Conservation (phyloP, 2,113 vertebrate genomes). For the Nansenia antarctica region DNA sequence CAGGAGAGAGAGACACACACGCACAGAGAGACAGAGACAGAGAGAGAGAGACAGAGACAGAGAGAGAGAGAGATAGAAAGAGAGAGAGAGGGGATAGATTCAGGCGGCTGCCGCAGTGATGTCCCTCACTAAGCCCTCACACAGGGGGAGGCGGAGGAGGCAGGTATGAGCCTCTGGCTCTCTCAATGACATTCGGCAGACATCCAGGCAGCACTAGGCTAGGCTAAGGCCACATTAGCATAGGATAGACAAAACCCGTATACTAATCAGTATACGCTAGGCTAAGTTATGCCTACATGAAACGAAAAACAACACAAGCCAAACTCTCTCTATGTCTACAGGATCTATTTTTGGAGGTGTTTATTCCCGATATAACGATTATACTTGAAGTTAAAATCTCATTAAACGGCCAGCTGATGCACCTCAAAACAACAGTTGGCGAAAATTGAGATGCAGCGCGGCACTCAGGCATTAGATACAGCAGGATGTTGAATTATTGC, state of each 20-base stretch:
- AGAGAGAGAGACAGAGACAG: slow-evolving; percentile 30
- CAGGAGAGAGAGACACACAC: background rate
- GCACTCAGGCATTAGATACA: background rate
- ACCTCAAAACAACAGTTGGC: background rate
- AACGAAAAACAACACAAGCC: background rate
- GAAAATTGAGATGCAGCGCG: background rate
- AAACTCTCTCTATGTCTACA: background rate
- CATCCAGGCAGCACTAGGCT: background rate
- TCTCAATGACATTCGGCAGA: slow-evolving; percentile 5
- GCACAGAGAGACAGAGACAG: slow-evolving; percentile 5
- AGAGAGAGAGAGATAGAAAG: slow-evolving; percentile 3
- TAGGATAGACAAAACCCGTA: background rate
- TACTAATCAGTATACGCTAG: background rate
- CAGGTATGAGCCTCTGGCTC: slow-evolving; percentile 14
- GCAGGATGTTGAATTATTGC: background rate
- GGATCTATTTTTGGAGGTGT: background rate
- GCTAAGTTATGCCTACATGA: background rate
- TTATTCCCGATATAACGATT: background rate
- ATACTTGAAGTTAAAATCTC: background rate
- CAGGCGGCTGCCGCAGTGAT: slow-evolving; percentile 49
- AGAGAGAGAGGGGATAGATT: slow-evolving; percentile 17
- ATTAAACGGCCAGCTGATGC: background rate
- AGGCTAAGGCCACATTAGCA: background rate
- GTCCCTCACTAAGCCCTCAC: slow-evolving; percentile 51
- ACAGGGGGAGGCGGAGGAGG: slow-evolving; percentile 9